These are phyloP conservation scores for Vollenhovia emeryi DNA, from an alignment of 1,140 invertebrate genomes.

Conservation along the genomic window DNA sequence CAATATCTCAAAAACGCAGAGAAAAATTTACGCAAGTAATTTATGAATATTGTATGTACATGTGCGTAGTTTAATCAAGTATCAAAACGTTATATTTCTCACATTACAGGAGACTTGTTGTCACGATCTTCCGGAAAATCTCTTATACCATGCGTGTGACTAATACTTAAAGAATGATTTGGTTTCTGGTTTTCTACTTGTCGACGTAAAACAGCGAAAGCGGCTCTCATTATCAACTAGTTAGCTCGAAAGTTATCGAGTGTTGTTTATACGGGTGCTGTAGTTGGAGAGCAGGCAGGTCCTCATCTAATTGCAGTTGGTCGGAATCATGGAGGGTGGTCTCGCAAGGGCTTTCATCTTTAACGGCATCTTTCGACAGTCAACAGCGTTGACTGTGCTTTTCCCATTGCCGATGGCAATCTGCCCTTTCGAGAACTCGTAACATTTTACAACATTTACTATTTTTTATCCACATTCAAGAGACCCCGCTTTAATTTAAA, in stretches of 20 bases:
- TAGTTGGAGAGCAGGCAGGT: constrained; percentile 58
- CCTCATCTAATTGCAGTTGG: constrained; percentile 69
- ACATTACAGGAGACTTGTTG: neutral
- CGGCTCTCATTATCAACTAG: constrained; percentile 78
- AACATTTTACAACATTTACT: neutral
- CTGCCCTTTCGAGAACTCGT: too few relatives aligned
- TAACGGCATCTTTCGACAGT: constrained; percentile 70
- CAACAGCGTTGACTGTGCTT: constrained; percentile 58
- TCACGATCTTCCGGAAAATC: neutral
- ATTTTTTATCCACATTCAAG: too few relatives aligned
- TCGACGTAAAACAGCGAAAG: constrained; percentile 24
- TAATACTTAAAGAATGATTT: constrained; percentile 27
- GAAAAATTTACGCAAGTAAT: neutral
- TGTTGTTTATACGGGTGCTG: constrained; percentile 70
- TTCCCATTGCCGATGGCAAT: constrained; percentile 33
- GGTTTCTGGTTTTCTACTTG: constrained; percentile 6
- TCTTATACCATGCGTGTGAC: neutral
- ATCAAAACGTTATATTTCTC: neutral
- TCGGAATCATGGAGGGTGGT: constrained; percentile 78
- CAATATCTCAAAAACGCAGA: neutral
- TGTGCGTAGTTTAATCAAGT: neutral
- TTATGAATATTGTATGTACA: neutral
- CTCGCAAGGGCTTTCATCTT: constrained; percentile 79
- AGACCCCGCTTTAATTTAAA: too few relatives aligned
- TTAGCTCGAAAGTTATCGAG: constrained; percentile 77